Percentiles rank a stretch among this genome's conserved stretches.
Conservation (phyloP, 2,113 vertebrate genomes). For the Hystrix cristata region DNA sequence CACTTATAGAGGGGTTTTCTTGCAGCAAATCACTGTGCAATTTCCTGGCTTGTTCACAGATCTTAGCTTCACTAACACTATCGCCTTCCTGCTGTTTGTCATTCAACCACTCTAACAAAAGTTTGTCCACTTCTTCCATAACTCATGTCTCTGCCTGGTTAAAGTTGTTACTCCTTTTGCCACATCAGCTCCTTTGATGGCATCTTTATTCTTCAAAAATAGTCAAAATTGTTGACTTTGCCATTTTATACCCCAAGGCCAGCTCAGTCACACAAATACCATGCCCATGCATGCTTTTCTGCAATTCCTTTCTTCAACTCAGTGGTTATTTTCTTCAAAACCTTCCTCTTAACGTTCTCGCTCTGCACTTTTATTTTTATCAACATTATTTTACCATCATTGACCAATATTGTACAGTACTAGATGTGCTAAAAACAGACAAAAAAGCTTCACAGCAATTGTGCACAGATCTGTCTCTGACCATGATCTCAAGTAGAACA, state of each 20-base stretch:
- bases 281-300: neutral
- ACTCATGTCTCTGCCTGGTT: neutral
- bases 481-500: neutral
- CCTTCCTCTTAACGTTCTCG: neutral
- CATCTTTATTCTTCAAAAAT: neutral
- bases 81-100: neutral
- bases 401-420: neutral
- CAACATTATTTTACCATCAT: no score
- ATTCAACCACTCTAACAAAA: neutral
- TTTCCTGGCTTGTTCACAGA: neutral
- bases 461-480: neutral
- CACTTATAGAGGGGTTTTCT: neutral
- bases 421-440: neutral
- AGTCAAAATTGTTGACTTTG: neutral
- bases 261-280: neutral
- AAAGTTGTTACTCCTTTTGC: neutral
- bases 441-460: neutral
- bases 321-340: neutral
- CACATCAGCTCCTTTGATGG: neutral
- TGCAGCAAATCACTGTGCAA: neutral
- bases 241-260: neutral
- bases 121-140: neutral
- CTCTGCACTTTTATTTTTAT: no score
- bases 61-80: neutral
- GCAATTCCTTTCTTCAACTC: neutral